Evolutionary conservation across 1,140 invertebrate species (phyloP).

Genomic region (Brachionus manjavacas): DNA sequence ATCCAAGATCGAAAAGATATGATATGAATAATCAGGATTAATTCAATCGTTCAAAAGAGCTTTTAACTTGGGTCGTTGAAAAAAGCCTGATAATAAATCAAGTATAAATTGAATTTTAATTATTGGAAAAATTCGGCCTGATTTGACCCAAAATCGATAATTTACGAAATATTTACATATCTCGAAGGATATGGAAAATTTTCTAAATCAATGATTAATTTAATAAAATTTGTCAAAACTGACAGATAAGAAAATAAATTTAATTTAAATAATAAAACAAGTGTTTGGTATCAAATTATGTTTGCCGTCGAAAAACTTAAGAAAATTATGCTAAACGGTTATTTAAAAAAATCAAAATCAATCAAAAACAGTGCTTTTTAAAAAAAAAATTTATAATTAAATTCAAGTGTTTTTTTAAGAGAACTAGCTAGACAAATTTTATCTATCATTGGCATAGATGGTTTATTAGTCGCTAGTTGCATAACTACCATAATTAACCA

Average conservation of each 20-base stretch:
- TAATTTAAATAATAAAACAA: background rate
- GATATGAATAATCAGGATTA: background rate
- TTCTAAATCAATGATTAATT: background rate
- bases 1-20: background rate
- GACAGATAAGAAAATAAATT: background rate
- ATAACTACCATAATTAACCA: background rate
- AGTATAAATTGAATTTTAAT: background rate
- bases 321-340: background rate
- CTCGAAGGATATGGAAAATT: background rate
- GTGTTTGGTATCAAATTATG: background rate
- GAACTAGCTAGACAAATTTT: background rate
- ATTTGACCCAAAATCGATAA: background rate
- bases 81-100: background rate
- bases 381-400: background rate
- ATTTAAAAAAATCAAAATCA: background rate
- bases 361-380: background rate
- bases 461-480: background rate
- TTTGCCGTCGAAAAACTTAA: background rate
- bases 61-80: background rate
- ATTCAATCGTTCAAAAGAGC: background rate
- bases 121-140: background rate
- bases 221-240: background rate
- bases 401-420: background rate
- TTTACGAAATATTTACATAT: background rate
- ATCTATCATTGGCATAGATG: background rate